phyloP scores from a whole-genome alignment of 2,797 vertebrate genomes.

The Hypotaenidia philippensis region DNA sequence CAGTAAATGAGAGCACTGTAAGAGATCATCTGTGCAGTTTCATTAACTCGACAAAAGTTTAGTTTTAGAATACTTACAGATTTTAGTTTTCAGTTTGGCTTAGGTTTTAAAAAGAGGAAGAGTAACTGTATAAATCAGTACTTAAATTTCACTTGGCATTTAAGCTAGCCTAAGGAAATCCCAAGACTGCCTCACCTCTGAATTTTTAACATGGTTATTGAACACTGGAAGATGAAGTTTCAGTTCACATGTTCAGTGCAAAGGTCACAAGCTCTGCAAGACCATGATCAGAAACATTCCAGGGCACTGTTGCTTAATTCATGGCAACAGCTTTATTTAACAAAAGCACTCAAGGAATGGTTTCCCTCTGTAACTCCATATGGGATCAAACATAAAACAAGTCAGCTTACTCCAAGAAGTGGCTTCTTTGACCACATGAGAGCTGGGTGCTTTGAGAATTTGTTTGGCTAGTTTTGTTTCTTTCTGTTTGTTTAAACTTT shows the following conservation, averaged over 20 bases:
- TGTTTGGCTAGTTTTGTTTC: slow-evolving; percentile 18
- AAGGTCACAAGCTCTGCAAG: slow-evolving; percentile 71
- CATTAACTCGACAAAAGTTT: not conserved
- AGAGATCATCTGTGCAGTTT: not conserved
- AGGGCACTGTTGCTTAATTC: slow-evolving; percentile 72
- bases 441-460: slow-evolving; percentile 25
- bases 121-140: not conserved
- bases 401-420: slow-evolving; percentile 45
- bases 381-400: slow-evolving; percentile 68
- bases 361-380: slow-evolving; percentile 64
- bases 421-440: slow-evolving; percentile 38
- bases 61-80: not conserved
- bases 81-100: not conserved
- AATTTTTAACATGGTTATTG: slow-evolving; percentile 63
- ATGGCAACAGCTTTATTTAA: slow-evolving; percentile 69
- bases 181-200: slow-evolving; percentile 56
- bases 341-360: slow-evolving; percentile 58
- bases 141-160: slow-evolving; percentile 56
- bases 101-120: not conserved
- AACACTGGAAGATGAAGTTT: slow-evolving; percentile 71
- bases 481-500: slow-evolving; percentile 26
- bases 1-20: not conserved
- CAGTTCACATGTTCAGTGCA: slow-evolving; percentile 69
- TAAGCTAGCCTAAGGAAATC: slow-evolving; percentile 68
- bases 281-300: slow-evolving; percentile 73